Evolutionary conservation across 2,888 invertebrate genomes (phyloP).

Genomic region (Drosophila kuntzei): DNA sequence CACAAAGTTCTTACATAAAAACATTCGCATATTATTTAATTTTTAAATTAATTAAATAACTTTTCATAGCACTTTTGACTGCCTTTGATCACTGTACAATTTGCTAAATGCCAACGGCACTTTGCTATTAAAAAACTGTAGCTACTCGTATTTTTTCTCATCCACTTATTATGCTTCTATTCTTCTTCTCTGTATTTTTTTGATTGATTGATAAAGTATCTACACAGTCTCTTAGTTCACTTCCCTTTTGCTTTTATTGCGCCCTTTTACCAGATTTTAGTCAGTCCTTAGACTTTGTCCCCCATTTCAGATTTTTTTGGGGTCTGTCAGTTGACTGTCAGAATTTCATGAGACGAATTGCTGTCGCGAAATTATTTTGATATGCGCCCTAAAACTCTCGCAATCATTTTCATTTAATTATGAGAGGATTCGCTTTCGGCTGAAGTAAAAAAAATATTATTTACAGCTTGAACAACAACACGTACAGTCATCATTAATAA

Average conservation of each 20-base stretch:
- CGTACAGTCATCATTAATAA: slow-evolving; percentile 62
- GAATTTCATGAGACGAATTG: slow-evolving; percentile 11
- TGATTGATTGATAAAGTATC: slow-evolving; percentile 56
- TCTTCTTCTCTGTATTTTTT: slow-evolving; percentile 10
- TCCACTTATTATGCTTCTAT: neutral
- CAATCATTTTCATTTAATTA: slow-evolving; percentile 58
- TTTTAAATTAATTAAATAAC: neutral
- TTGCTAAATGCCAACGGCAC: slow-evolving; percentile 42
- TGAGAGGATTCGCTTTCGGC: slow-evolving; percentile 19
- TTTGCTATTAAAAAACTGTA: slow-evolving; percentile 50
- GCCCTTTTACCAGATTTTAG: neutral
- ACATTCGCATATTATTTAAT: too few relatives aligned
- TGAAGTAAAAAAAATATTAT: slow-evolving; percentile 32
- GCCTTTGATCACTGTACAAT: slow-evolving; percentile 27
- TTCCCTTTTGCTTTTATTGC: neutral
- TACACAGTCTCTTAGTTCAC: slow-evolving; percentile 3
- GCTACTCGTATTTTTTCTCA: slow-evolving; percentile 18
- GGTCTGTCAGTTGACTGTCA: slow-evolving; percentile 29
- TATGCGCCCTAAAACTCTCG: slow-evolving; percentile 20
- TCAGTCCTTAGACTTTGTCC: slow-evolving; percentile 6
- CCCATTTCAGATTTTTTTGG: neutral
- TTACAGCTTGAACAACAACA: slow-evolving; percentile 48
- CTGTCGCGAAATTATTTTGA: slow-evolving; percentile 39
- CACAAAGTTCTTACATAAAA: too few relatives aligned
- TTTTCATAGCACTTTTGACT: neutral